Percentiles rank a stretch among this genome's conserved stretches.
phyloP scores from a whole-genome alignment of 2,888 invertebrate genomes.

The Bursaphelenchus okinawaensis region DNA sequence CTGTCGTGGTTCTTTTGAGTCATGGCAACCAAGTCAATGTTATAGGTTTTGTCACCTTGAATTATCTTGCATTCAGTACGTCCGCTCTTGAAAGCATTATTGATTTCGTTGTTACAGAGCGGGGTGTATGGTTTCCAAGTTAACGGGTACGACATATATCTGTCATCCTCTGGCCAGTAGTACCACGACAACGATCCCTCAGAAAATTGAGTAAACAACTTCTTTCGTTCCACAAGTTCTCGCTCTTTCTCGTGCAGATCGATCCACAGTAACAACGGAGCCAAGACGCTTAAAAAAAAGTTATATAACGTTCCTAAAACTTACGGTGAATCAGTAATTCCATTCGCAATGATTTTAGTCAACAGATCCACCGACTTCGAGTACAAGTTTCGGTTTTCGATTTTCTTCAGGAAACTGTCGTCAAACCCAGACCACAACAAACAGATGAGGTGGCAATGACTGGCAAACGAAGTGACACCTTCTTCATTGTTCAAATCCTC shows the following conservation, averaged over 20 bases:
- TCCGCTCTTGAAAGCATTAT: conserved; percentile 27
- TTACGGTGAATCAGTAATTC: conserved; percentile 6
- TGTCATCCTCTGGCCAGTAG: conserved; percentile 16
- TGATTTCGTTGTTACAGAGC: conserved; percentile 11
- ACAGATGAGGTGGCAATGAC: conserved; percentile 26
- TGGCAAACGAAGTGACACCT: conserved; percentile 13
- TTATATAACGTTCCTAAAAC: not conserved
- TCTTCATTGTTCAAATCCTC: not conserved
- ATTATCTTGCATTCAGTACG: conserved; percentile 14
- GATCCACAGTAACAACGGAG: conserved; percentile 39
- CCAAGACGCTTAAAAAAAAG: conserved; percentile 23
- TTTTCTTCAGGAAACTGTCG: conserved; percentile 15
- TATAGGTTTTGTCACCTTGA: conserved; percentile 9
- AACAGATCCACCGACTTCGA: conserved; percentile 5
- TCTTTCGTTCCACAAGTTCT: conserved; percentile 17
- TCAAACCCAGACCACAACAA: conserved; percentile 29
- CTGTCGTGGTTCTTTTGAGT: conserved; percentile 15
- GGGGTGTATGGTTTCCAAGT: conserved; percentile 28
- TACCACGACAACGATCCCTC: conserved; percentile 15
- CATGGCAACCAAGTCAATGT: conserved; percentile 31
- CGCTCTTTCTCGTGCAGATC: conserved; percentile 39
- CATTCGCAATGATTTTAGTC: conserved; percentile 6
- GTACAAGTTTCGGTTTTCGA: conserved; percentile 15
- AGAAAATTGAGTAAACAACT: conserved; percentile 14
- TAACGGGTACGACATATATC: conserved; percentile 9